These are phyloP conservation scores for Branchinecta lindahli DNA, from an alignment of 1,140 invertebrate species.

Conservation along the genomic window DNA sequence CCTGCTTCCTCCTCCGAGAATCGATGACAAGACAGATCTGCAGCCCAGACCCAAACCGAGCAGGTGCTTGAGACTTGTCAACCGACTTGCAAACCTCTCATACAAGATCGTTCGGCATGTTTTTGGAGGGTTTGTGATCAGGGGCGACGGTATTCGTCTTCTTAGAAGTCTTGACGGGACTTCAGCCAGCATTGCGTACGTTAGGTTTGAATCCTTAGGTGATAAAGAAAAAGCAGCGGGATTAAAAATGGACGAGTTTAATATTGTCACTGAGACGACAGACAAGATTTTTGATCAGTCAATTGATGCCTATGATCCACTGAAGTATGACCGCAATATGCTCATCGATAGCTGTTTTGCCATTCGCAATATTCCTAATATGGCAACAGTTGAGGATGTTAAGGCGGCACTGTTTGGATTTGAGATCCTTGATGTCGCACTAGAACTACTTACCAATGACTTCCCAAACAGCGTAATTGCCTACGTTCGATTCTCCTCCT, in stretches of 20 bases:
- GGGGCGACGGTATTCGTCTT: slow-evolving; percentile 66
- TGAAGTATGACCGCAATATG: slow-evolving; percentile 7
- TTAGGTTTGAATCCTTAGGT: slow-evolving; percentile 48
- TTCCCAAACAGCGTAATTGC: slow-evolving; percentile 11
- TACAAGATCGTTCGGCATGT: slow-evolving; percentile 63
- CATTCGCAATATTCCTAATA: slow-evolving; percentile 18
- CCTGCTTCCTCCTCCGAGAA: not conserved
- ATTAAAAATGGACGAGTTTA: slow-evolving; percentile 32
- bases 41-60: not conserved
- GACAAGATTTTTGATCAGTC: slow-evolving; percentile 17
- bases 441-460: slow-evolving; percentile 5
- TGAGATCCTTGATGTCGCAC: slow-evolving; percentile 13
- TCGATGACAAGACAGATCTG: slow-evolving; percentile 4
- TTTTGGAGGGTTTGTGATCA: slow-evolving; percentile 58
- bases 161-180: slow-evolving; percentile 61
- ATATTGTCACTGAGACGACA: slow-evolving; percentile 12
- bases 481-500: slow-evolving; percentile 17
- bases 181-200: slow-evolving; percentile 57
- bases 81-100: slow-evolving; percentile 46
- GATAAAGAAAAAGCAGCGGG: slow-evolving; percentile 50
- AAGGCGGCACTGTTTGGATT: slow-evolving; percentile 9
- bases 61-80: slow-evolving; percentile 44
- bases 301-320: slow-evolving; percentile 12
- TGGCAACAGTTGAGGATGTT: slow-evolving; percentile 9
- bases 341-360: slow-evolving; percentile 10